These are phyloP conservation scores for Aphelenchoides besseyi DNA, from an alignment of 1,140 invertebrate species.

Conservation along the genomic window DNA sequence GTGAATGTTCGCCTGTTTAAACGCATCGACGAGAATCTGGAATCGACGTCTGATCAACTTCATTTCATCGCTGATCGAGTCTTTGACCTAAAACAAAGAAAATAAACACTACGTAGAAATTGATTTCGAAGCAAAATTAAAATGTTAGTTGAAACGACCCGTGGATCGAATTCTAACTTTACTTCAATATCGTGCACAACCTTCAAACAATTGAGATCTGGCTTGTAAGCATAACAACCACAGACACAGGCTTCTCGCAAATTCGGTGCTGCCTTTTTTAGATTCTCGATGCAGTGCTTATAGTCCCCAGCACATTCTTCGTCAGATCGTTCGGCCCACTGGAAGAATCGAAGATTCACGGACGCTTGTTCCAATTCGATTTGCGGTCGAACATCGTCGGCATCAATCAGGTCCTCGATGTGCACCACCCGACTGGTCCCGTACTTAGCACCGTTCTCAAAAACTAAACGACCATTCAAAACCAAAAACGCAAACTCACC, in stretches of 20 bases:
- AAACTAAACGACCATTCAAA: not conserved
- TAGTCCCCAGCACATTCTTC: conserved; percentile 1
- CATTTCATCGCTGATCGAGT: not conserved
- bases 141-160: not conserved
- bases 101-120: not conserved
- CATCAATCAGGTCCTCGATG: conserved; percentile 3
- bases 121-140: not conserved
- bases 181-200: not conserved
- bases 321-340: not conserved
- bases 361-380: not conserved
- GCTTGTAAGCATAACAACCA: conserved; percentile 7
- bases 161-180: not conserved
- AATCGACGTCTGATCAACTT: not conserved
- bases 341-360: not conserved
- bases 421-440: conserved; percentile 2
- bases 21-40: not conserved
- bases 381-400: conserved; percentile 13
- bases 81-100: conserved; percentile 1
- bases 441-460: not conserved
- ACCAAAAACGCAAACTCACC: not conserved
- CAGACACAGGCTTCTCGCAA: not conserved
- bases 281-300: not conserved
- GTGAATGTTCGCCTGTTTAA: not conserved
- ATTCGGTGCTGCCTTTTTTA: not conserved
- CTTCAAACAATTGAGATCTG: not conserved